Conservation (phyloP, 2,888 invertebrate species). For the Nemapogon koenigi region DNA sequence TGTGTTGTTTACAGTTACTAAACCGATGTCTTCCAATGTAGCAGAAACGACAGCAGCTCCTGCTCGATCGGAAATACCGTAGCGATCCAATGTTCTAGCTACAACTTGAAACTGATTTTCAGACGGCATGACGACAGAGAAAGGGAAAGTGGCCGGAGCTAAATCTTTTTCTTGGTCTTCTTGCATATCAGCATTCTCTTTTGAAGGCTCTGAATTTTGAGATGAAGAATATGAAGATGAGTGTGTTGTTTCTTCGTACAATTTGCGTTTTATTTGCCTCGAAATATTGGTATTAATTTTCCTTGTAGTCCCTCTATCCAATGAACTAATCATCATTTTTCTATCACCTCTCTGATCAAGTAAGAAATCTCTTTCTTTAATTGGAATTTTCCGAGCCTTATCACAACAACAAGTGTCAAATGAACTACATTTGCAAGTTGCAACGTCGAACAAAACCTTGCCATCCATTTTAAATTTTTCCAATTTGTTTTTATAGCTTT, state of each 20-base stretch:
- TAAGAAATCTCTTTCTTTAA: slow-evolving; percentile 8
- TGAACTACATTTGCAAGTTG: slow-evolving; percentile 3
- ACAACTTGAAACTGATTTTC: slow-evolving; percentile 5
- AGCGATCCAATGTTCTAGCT: slow-evolving; percentile 6
- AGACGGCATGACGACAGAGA: no score
- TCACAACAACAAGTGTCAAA: neutral
- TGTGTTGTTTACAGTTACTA: slow-evolving; percentile 8
- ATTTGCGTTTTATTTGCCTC: slow-evolving; percentile 10
- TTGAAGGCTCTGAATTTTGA: no score
- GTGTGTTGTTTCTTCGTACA: slow-evolving; percentile 10
- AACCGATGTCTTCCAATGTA: slow-evolving; percentile 8
- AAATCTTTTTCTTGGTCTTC: no score
- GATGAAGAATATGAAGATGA: slow-evolving; percentile 3
- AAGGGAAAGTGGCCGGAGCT: no score
- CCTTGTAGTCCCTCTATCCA: slow-evolving; percentile 3
- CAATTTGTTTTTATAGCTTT: neutral
- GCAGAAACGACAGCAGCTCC: slow-evolving; percentile 10
- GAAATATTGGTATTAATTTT: neutral
- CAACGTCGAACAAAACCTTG: neutral
- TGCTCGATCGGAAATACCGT: slow-evolving; percentile 9
- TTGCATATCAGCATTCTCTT: no score
- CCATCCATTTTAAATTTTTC: neutral
- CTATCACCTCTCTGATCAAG: slow-evolving; percentile 10
- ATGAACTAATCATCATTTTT: slow-evolving; percentile 9
- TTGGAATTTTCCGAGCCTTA: neutral